Base-by-base conservation (phyloP, 2,113 vertebrate genomes). In the Sceloporus undulatus region DNA sequence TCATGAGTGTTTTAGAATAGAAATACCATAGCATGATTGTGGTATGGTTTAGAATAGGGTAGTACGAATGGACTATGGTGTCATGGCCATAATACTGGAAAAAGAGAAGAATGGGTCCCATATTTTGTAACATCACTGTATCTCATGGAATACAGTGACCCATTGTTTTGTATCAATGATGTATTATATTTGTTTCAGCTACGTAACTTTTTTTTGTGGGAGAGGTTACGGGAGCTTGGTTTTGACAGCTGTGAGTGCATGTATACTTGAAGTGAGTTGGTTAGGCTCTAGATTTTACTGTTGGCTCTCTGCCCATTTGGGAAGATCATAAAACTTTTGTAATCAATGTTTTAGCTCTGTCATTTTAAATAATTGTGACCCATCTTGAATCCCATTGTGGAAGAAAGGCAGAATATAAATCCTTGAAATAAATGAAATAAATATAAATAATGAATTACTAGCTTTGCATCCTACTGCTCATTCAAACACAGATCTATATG, bases 141-240 rank as follows among this genome's bases (percentile, higher is more conserved):
- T 70, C 1, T 3, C 29, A 42, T 11, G 18, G 59, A 34, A 52
- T 34, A 86, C 85, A 78, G 85, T 78, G 21, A 16, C 23, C 27
- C 74, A 68, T 68, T 86, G 85, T 86, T 86, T 68, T 40, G 13
- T 78, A 68, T 86, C 75, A 78, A 29, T 34, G 40, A 52, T 38
- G 75, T 52, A 62, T 68, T 85, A n/a, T 77, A n/a, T 25, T 68
- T 68, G 84, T 85, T 85, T 77, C 74, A 18, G 65, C 56, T 21
- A 29, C 38, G 48, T 34, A 66, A 48, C 66, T 38, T 29, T 29
- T n/a, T 52, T 9, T 3, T 4, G 9, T 38, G 74, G 7, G 74
- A 38, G 38, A 66, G 18, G 27, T 52, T 78, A 52, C 52, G 75
- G 59, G 59, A 77, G 21, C 56, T n/a, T 65, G 9, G 2, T 19